Percentiles rank a stretch among this genome's conserved stretches.
phyloP scores from a whole-genome alignment of 2,113 vertebrate species.

The Corapipo altera region DNA sequence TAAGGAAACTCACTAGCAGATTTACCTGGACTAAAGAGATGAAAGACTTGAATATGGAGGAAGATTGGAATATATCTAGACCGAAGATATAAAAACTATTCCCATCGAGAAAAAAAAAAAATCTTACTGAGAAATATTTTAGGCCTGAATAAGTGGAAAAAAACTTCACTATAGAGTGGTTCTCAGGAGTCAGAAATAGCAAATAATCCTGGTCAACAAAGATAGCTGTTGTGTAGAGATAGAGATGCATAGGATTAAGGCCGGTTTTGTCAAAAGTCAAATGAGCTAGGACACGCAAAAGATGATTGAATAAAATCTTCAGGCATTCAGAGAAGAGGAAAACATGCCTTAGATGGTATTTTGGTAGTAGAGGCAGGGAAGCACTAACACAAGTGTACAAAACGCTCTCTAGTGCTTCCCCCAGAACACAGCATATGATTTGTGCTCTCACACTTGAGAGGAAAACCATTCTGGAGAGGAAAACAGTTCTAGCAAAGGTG shows the following conservation, averaged over 20 bases:
- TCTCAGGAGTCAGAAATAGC: not conserved
- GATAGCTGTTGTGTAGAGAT: not conserved
- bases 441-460: not conserved
- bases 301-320: not conserved
- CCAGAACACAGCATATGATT: not conserved
- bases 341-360: not conserved
- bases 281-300: not conserved
- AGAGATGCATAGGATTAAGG: not conserved
- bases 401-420: not conserved
- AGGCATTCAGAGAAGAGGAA: not conserved
- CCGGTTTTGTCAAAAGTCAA: not conserved
- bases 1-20: not conserved
- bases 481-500: not conserved
- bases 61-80: not conserved
- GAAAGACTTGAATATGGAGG: not conserved
- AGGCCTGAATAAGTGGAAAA: not conserved
- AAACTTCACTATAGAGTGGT: not conserved
- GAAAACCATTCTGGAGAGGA: not conserved
- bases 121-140: not conserved
- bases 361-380: not conserved
- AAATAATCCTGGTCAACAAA: not conserved
- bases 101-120: not conserved
- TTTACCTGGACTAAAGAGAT: not conserved
- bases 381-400: not conserved
- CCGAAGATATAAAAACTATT: not conserved